phyloP scores from a whole-genome alignment of 2,888 invertebrate genomes.

The Plebejus melissa region DNA sequence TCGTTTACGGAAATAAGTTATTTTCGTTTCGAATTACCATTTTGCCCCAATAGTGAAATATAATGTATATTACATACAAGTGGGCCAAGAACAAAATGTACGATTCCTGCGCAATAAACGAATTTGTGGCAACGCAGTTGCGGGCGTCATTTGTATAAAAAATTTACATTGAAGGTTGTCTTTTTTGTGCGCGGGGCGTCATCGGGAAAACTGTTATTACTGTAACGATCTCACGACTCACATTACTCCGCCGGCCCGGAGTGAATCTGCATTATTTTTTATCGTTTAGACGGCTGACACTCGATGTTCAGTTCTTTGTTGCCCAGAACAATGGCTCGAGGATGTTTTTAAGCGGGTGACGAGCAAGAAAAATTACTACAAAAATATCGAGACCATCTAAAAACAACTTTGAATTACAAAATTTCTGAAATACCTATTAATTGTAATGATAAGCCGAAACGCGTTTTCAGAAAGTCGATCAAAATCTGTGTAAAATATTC shows the following conservation, averaged over 20 bases:
- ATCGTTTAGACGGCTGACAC: constrained; percentile 60
- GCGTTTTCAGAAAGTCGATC: neutral
- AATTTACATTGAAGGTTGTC: neutral
- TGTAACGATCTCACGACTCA: constrained; percentile 67
- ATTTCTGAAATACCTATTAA: neutral
- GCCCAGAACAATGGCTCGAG: constrained; percentile 58
- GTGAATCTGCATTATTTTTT: constrained; percentile 68
- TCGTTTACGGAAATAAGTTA: no score
- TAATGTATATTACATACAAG: no score
- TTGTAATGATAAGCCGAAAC: neutral
- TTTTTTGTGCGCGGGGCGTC: neutral
- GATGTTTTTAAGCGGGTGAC: constrained; percentile 48
- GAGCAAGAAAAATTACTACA: constrained; percentile 34
- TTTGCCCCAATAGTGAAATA: no score
- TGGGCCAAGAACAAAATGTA: no score
- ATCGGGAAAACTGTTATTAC: constrained; percentile 42
- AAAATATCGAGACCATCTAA: constrained; percentile 30
- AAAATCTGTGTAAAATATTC: neutral
- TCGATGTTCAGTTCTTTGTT: constrained; percentile 59
- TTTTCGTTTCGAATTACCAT: no score
- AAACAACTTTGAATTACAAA: neutral
- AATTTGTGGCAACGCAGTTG: no score
- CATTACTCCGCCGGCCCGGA: constrained; percentile 53
- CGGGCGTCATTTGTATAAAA: no score
- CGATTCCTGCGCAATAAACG: no score